Conservation (phyloP, 2,113 vertebrate genomes). For the Cinclus mexicanus region DNA sequence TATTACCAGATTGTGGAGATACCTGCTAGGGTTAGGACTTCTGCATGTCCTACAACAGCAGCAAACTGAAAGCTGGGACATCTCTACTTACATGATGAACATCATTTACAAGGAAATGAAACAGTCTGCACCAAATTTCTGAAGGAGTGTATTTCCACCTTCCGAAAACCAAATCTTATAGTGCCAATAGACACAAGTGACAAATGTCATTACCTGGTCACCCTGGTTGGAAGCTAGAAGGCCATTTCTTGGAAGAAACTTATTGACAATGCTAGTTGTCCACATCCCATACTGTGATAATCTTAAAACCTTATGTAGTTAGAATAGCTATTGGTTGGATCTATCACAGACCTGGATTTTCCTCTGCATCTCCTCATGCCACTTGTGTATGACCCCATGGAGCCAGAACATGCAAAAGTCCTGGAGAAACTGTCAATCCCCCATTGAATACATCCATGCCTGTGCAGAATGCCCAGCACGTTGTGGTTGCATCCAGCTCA, state of each 20-base stretch:
- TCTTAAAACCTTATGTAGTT: background rate
- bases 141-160: background rate
- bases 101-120: background rate
- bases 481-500: background rate
- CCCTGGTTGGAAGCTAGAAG: background rate
- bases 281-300: background rate
- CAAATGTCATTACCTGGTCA: background rate
- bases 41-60: background rate
- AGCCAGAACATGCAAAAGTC: background rate
- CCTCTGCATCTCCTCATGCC: background rate
- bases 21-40: background rate
- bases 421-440: background rate
- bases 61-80: background rate
- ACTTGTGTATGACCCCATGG: fast-evolving
- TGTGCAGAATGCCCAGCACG: fast-evolving
- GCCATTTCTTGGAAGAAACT: background rate
- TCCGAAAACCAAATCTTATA: background rate
- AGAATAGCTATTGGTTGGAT: background rate
- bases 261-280: background rate
- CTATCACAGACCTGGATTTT: background rate
- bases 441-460: fast-evolving
- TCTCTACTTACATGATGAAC: background rate
- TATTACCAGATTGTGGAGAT: background rate
- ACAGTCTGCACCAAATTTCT: background rate
- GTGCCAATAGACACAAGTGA: background rate